A percentile compares a stretch with the other conserved stretches of the same genome.
These are phyloP conservation scores for Epiblema foenella DNA, from an alignment of 2,888 invertebrate species.

Conservation along the genomic window DNA sequence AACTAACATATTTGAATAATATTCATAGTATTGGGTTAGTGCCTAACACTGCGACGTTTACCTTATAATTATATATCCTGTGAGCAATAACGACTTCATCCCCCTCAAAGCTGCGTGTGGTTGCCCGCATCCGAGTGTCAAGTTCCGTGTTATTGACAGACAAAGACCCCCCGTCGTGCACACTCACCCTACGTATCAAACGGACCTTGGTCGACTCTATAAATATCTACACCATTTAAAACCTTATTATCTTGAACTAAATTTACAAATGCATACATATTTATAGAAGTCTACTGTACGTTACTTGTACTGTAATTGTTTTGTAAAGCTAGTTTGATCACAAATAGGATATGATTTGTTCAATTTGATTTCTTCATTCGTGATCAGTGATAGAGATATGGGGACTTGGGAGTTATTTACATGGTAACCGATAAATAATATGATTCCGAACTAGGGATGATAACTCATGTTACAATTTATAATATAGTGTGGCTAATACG, in stretches of 20 bases:
- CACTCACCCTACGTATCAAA: background rate
- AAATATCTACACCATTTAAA: background rate
- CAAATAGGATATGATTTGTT: slow-evolving; percentile 12
- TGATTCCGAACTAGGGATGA: no score
- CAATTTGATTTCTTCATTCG: slow-evolving; percentile 26
- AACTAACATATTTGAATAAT: no score
- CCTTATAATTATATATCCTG: background rate
- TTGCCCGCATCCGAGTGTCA: slow-evolving; percentile 13
- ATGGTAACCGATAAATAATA: no score
- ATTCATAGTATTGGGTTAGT: background rate
- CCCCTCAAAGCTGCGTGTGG: slow-evolving; percentile 24
- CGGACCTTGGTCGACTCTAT: background rate
- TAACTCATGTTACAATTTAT: no score
- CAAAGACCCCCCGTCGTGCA: slow-evolving; percentile 12
- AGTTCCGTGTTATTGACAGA: slow-evolving; percentile 1
- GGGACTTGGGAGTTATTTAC: no score
- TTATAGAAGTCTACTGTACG: background rate
- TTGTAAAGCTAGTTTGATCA: slow-evolving; percentile 1
- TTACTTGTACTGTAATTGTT: background rate
- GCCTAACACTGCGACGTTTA: no score
- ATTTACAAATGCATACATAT: background rate
- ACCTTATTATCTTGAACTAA: background rate
- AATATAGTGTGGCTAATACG: no score
- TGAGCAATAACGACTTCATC: slow-evolving; percentile 10
- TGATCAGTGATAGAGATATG: slow-evolving; percentile 30